Percentiles rank a stretch among this genome's conserved stretches.
These are phyloP conservation scores for Orthosia cruda DNA, from an alignment of 2,888 invertebrate genomes.

Conservation along the genomic window DNA sequence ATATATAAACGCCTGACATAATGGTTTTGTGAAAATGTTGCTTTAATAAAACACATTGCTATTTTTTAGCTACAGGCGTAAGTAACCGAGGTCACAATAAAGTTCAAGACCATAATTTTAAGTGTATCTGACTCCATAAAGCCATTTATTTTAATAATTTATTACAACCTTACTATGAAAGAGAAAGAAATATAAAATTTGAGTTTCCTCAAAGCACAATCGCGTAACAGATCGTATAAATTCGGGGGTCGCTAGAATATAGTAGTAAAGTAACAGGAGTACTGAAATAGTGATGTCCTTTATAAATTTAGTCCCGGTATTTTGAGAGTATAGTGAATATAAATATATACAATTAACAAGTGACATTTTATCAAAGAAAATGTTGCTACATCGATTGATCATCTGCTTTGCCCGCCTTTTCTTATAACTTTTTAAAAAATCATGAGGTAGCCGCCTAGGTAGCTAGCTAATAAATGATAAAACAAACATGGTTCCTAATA, in stretches of 20 bases:
- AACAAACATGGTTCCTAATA: too few relatives aligned
- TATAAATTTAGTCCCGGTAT: not conserved
- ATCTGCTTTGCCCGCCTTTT: too few relatives aligned
- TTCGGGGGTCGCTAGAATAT: conserved; percentile 38
- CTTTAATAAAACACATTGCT: not conserved
- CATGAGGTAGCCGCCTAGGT: too few relatives aligned
- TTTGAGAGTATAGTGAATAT: not conserved
- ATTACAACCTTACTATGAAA: conserved; percentile 27
- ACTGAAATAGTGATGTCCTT: conserved; percentile 34
- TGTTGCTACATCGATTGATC: too few relatives aligned
- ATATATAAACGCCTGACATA: conserved; percentile 24
- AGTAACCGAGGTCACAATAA: not conserved
- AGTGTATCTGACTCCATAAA: conserved; percentile 6
- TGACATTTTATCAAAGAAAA: too few relatives aligned
- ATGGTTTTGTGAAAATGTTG: not conserved
- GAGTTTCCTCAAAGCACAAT: conserved; percentile 51
- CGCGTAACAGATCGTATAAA: conserved; percentile 54
- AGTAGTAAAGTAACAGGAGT: conserved; percentile 41
- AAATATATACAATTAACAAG: too few relatives aligned
- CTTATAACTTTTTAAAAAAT: too few relatives aligned
- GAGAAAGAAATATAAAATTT: conserved; percentile 48
- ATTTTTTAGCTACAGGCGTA: conserved; percentile 19
- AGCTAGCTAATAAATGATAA: too few relatives aligned
- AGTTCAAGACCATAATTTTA: conserved; percentile 12
- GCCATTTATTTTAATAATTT: conserved; percentile 24